These are phyloP conservation scores for Agrotis clavis DNA, from an alignment of 2,888 invertebrate species.

Conservation along the genomic window DNA sequence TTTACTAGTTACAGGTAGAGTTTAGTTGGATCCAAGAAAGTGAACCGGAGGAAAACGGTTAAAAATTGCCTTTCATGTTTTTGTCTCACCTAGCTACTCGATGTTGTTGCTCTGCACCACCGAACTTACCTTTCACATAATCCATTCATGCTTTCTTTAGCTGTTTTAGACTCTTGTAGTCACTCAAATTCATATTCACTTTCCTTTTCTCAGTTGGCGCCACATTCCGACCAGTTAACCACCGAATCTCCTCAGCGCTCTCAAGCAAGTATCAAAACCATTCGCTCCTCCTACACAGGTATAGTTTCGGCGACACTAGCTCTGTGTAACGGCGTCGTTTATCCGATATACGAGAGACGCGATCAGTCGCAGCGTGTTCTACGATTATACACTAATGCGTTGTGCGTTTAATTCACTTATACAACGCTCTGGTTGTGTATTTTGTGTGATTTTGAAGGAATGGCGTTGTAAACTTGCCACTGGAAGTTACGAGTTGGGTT, in stretches of 20 bases:
- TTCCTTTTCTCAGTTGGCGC: background rate
- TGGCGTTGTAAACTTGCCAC: slow-evolving; percentile 22
- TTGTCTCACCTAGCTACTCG: too few relatives aligned
- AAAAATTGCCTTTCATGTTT: too few relatives aligned
- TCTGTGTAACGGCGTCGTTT: slow-evolving; percentile 84
- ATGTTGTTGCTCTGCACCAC: too few relatives aligned
- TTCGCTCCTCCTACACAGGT: slow-evolving; percentile 22
- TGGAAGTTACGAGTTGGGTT: background rate
- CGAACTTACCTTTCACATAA: too few relatives aligned
- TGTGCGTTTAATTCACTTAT: slow-evolving; percentile 81
- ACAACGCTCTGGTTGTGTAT: slow-evolving; percentile 69
- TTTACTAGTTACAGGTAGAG: too few relatives aligned
- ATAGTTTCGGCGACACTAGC: slow-evolving; percentile 81
- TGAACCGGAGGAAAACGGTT: background rate
- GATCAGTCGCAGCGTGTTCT: slow-evolving; percentile 78
- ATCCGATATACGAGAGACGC: slow-evolving; percentile 80
- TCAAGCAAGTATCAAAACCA: slow-evolving; percentile 70
- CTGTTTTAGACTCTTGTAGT: background rate
- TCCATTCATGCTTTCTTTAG: background rate
- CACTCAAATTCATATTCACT: background rate
- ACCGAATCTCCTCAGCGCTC: background rate
- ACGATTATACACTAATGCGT: slow-evolving; percentile 82
- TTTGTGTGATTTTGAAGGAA: slow-evolving; percentile 36
- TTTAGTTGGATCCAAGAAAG: background rate
- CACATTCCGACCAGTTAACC: background rate